Evolutionary conservation across 2,113 vertebrate species (phyloP), one percentile per base, ranked within the genome.

Genomic region (Mionectes macconnelli): DNA sequence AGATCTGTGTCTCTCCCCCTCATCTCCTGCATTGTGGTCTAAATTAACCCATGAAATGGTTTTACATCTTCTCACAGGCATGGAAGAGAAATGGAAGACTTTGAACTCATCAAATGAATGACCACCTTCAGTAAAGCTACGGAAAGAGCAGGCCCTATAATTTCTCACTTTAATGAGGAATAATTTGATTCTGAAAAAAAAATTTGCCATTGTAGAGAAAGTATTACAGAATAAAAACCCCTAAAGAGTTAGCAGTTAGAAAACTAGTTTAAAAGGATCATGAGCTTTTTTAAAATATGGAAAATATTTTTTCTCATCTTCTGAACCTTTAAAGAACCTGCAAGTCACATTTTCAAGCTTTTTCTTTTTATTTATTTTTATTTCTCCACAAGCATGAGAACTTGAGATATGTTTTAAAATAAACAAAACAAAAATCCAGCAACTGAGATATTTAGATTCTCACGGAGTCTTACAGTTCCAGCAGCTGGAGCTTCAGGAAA

Each of bases 381-480:
- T 50, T 84, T 68, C 70, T 84, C 40, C 44, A 49, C 33, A 37
- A 82, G 69, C 73, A 89, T 81, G 87, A 92, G 80, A 92, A 75
- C 84, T 91, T 64, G 66, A 87, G 66, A 76, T 96, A 87, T 79
- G 44, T 93, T 92, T 49, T 78, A 91, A 94, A 95, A 93, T 74
- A 89, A 97, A 91, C 74, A 87, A 78, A 87, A 30, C 60, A 64
- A 63, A 90, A 87, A n/a, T 91, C 44, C 44, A 76, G 20, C 50
- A 69, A 12, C 67, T n/a, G 49, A 66, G 70, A 72, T 52, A 10
- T 25, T 76, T 64, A 62, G n/a, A 84, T 95, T 96, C 91, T 96
- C 89, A 89, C 0, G 3, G 42, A 73, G 57, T 87, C 66, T 60
- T 52, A 49, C 2, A 3, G 63, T 60, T 91, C n/a, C 74, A 79